Conservation (phyloP, 2,113 vertebrate genomes). For the Lagopus muta region DNA sequence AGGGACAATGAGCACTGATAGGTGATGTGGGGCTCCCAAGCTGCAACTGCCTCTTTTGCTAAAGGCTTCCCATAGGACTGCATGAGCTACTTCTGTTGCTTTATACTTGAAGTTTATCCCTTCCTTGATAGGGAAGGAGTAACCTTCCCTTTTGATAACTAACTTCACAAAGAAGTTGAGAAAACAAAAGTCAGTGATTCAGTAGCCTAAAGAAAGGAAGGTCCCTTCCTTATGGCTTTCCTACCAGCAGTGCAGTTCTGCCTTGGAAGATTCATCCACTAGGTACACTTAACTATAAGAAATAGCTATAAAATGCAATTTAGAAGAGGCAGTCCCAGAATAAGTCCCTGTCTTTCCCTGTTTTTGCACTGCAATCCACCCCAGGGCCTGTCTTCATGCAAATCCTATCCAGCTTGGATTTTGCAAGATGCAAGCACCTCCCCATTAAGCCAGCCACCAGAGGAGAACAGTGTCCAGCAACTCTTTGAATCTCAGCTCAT, state of each 20-base stretch:
- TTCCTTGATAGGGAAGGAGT: neutral
- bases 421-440: neutral
- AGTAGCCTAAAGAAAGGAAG: neutral
- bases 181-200: neutral
- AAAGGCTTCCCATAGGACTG: neutral
- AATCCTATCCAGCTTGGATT: neutral
- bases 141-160: too few species aligned
- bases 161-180: neutral
- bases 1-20: accelerated
- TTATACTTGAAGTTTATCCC: neutral
- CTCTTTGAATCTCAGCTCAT: neutral
- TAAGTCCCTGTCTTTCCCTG: neutral
- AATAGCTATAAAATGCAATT: neutral
- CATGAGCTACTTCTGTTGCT: neutral
- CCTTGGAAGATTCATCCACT: neutral
- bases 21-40: neutral
- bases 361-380: neutral
- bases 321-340: neutral
- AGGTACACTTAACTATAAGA: neutral
- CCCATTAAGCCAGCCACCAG: neutral
- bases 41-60: neutral
- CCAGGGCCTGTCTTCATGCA: neutral
- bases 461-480: neutral
- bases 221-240: neutral
- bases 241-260: neutral